Percentiles rank a stretch among this genome's conserved stretches.
These are phyloP conservation scores for Brachycybe producta DNA, from an alignment of 2,888 invertebrate species.

Conservation along the genomic window DNA sequence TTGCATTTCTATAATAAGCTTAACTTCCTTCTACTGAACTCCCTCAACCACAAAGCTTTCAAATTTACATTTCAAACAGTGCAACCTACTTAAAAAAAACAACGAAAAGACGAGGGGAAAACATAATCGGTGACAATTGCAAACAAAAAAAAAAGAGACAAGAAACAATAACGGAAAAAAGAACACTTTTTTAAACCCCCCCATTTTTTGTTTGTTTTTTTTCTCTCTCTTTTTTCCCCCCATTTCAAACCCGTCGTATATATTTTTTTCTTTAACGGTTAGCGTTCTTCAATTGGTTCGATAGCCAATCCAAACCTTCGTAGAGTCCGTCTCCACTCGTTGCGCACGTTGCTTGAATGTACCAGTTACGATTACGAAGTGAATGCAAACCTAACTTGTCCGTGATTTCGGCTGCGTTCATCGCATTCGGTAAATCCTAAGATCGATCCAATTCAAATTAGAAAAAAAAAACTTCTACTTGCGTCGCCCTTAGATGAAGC, in stretches of 20 bases:
- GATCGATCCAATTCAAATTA: slow-evolving; percentile 26
- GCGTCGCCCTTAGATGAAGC: no score
- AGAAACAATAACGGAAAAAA: background rate
- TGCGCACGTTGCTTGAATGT: slow-evolving; percentile 93
- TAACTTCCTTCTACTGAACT: no score
- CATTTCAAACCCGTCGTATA: no score
- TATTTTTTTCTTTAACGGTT: slow-evolving; percentile 81
- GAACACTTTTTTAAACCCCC: background rate
- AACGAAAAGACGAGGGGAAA: no score
- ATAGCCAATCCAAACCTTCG: slow-evolving; percentile 99
- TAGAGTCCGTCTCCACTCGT: slow-evolving; percentile 97
- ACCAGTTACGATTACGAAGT: slow-evolving; percentile 95
- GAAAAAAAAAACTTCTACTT: background rate
- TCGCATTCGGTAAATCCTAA: slow-evolving; percentile 98
- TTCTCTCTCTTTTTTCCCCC: background rate
- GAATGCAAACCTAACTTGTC: slow-evolving; percentile 98
- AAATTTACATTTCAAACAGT: no score
- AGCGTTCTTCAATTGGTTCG: slow-evolving; percentile 97
- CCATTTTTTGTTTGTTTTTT: background rate
- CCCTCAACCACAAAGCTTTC: no score
- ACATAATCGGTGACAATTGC: no score
- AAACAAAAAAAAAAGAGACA: background rate
- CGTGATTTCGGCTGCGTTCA: slow-evolving; percentile 99
- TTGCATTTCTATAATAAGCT: no score
- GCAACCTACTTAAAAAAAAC: no score